Evolutionary conservation across 2,113 vertebrate species (phyloP), one percentile per base, ranked within the genome.

Genomic region (Pristiophorus japonicus): DNA sequence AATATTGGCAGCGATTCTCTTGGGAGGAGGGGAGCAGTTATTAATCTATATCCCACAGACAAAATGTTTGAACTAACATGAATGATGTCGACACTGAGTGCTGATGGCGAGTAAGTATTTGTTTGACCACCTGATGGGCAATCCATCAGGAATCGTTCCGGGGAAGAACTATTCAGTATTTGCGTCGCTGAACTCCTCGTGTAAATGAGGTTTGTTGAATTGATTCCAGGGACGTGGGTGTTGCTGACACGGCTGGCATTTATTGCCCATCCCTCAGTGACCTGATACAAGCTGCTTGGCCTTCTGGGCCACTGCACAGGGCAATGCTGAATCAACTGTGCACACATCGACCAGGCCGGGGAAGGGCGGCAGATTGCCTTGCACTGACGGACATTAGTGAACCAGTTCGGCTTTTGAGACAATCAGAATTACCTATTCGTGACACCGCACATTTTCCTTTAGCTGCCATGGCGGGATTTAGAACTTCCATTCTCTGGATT

Each of bases 31-130:
- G 87, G 51, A 90, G 55, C 34, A 63, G 55, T 92, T 92, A 62
- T 92, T 92, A 92, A 92, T 92, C 88, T 63, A 22, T n/a, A 63
- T n/a, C 88, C 63, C 22, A n/a, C n/a, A 63, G 55, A 92, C 88
- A 92, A 92, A 92, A 65, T 92, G 12, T 20, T 92, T 63, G 55
- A 63, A 92, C 88, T 7, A 92, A 92, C 88, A 63, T 63, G 30
- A 92, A 20, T 63, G 88, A n/a, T 63, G 88, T 92, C 11, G 16
- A 63, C 12, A 63, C 14, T 63, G 59, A 92, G 38, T 92, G 88
- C 55, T 22, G 88, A 91, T 63, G 34, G 55, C 59, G 63, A 92
- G 34, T 20, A n/a, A 92, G 88, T n/a, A 38, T 42, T 38, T 22
- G 59, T 63, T 63, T 92, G 88, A 38, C 88, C 59, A 38, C 34